Evolutionary conservation across 2,113 vertebrate species (phyloP).

Genomic region (Zingel zingel): DNA sequence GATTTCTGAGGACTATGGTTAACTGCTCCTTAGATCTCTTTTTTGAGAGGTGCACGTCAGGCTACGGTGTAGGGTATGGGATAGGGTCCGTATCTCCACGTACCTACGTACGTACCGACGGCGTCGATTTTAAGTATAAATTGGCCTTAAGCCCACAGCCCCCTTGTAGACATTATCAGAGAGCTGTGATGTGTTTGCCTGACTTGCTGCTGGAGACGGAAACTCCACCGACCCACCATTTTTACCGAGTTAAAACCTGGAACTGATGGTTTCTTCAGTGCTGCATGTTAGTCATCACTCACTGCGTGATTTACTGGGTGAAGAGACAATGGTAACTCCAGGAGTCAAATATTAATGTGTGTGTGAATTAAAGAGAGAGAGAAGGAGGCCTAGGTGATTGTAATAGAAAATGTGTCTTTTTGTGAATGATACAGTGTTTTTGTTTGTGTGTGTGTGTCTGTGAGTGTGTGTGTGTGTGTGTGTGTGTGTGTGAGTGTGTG

Average conservation of each 20-base stretch:
- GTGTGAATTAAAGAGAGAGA: slow-evolving; percentile 37
- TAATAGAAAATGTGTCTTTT: neutral
- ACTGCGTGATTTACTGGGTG: slow-evolving; percentile 28
- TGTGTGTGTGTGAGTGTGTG: slow-evolving; percentile 10
- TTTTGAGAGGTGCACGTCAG: too few relatives aligned
- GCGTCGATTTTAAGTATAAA: too few relatives aligned
- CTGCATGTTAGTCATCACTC: slow-evolving; percentile 30
- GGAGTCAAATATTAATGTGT: slow-evolving; percentile 24
- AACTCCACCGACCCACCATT: slow-evolving; percentile 16
- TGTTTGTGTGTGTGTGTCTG: slow-evolving; percentile 9
- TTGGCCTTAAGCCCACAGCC: slow-evolving; percentile 15
- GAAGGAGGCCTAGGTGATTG: slow-evolving; percentile 18
- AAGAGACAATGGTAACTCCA: slow-evolving; percentile 22
- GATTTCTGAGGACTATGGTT: too few relatives aligned
- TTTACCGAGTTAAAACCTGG: slow-evolving; percentile 23
- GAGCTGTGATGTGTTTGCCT: slow-evolving; percentile 69
- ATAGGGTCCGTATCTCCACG: too few relatives aligned
- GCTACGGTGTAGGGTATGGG: too few relatives aligned
- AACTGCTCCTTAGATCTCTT: too few relatives aligned
- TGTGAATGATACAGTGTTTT: slow-evolving; percentile 5
- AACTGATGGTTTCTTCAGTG: neutral
- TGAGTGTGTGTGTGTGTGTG: slow-evolving; percentile 29
- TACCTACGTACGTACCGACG: too few relatives aligned
- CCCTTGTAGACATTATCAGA: slow-evolving; percentile 68
- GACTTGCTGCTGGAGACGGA: slow-evolving; percentile 76